phyloP scores from a whole-genome alignment of 1,140 invertebrate species.

The Trachymyrmex septentrionalis region DNA sequence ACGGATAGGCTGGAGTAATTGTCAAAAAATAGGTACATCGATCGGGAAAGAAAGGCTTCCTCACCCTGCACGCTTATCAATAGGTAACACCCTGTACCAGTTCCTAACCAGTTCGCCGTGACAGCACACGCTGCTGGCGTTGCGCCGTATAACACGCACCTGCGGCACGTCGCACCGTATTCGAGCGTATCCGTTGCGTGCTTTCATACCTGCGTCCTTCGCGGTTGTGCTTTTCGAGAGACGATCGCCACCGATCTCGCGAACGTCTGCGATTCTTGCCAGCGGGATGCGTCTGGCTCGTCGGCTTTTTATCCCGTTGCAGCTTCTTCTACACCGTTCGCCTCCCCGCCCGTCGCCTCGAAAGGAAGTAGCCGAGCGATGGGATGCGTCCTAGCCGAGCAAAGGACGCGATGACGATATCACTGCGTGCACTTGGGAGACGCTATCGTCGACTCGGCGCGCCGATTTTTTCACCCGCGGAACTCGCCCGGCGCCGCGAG shows the following conservation, averaged over 20 bases:
- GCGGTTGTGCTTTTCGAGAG: constrained; percentile 36
- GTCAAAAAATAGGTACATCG: background rate
- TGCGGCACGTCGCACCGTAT: constrained; percentile 6
- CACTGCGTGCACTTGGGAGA: constrained; percentile 69
- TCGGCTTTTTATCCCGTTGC: constrained; percentile 20
- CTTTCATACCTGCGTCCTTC: constrained; percentile 46
- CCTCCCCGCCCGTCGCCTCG: background rate
- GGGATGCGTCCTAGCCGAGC: constrained; percentile 65
- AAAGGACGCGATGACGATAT: constrained; percentile 63
- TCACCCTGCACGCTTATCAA: background rate
- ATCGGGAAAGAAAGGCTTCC: background rate
- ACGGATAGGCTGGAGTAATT: background rate
- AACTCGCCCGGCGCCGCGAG: constrained; percentile 47
- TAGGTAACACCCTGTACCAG: constrained; percentile 5
- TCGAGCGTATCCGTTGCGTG: constrained; percentile 16
- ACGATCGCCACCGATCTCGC: background rate
- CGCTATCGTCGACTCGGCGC: constrained; percentile 74
- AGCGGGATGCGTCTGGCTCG: constrained; percentile 7
- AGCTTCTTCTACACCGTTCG: background rate
- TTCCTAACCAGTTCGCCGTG: constrained; percentile 8
- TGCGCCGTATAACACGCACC: background rate
- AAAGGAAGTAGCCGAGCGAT: constrained; percentile 71
- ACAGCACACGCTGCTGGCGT: background rate
- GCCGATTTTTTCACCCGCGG: constrained; percentile 68
- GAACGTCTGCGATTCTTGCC: constrained; percentile 10